Conservation (phyloP, 2,113 vertebrate species). For the Ophthalmolycus amberensis region DNA sequence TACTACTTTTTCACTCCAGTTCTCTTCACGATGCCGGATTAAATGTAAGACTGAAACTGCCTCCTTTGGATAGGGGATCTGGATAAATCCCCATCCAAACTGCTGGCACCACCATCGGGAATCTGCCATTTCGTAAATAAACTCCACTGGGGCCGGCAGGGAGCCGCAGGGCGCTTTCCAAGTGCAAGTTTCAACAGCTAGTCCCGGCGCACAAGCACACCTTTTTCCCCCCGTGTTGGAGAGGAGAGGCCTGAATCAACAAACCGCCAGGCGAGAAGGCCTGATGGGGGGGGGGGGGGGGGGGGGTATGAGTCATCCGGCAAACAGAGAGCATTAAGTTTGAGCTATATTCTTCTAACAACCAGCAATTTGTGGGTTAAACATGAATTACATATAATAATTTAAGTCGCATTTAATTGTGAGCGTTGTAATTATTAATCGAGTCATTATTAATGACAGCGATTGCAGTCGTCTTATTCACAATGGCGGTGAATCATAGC, state of each 20-base stretch:
- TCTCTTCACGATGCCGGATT: slow-evolving; percentile 38
- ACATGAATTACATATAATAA: slow-evolving; percentile 27
- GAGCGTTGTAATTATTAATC: slow-evolving; percentile 13
- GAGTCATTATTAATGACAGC: slow-evolving; percentile 20
- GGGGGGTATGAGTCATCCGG: slow-evolving; percentile 60
- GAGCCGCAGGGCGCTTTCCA: slow-evolving; percentile 63
- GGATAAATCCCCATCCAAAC: slow-evolving; percentile 32
- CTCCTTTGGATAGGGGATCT: slow-evolving; percentile 37
- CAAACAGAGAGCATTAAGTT: slow-evolving; percentile 57
- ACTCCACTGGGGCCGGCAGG: slow-evolving; percentile 51
- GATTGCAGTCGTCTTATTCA: not conserved
- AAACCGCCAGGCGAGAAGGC: slow-evolving; percentile 66
- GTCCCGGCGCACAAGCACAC: slow-evolving; percentile 70
- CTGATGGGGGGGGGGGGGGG: slow-evolving; percentile 22
- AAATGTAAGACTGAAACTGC: slow-evolving; percentile 18
- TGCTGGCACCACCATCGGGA: slow-evolving; percentile 64
- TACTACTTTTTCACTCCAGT: slow-evolving; percentile 7
- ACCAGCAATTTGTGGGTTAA: slow-evolving; percentile 22
- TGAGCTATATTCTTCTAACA: slow-evolving; percentile 20
- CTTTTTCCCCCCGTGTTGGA: slow-evolving; percentile 68
- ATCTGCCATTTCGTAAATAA: slow-evolving; percentile 71
- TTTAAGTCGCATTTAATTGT: slow-evolving; percentile 39
- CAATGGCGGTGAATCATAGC: not conserved
- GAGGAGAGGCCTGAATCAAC: slow-evolving; percentile 78
- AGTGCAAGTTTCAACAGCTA: slow-evolving; percentile 77